Evolutionary conservation across 2,888 invertebrate species (phyloP).

Genomic region (Ennomos fuscantarius): DNA sequence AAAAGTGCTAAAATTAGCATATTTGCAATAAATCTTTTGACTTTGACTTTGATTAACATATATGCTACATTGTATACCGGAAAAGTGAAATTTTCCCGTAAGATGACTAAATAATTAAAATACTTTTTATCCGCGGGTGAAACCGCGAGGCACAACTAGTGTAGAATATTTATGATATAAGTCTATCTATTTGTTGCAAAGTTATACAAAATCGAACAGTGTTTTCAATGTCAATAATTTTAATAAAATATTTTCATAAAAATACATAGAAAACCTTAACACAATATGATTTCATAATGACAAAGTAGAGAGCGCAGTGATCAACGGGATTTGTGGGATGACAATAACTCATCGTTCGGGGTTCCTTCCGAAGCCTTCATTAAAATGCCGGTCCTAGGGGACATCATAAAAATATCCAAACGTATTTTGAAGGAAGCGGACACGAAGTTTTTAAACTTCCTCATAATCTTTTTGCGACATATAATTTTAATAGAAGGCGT

Average conservation of each 20-base stretch:
- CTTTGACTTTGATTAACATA: too few relatives aligned
- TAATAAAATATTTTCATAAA: constrained; percentile 1
- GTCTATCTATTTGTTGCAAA: too few relatives aligned
- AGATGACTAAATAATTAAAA: too few relatives aligned
- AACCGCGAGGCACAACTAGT: too few relatives aligned
- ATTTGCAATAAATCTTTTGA: too few relatives aligned
- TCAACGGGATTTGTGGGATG: constrained; percentile 59
- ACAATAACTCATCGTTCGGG: constrained; percentile 68
- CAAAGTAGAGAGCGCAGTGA: constrained; percentile 51
- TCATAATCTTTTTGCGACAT: constrained; percentile 13
- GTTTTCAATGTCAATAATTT: too few relatives aligned
- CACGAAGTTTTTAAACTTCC: constrained; percentile 17
- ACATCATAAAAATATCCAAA: constrained; percentile 61
- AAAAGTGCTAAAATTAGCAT: too few relatives aligned
- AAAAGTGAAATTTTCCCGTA: too few relatives aligned
- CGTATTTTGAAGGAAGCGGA: constrained; percentile 23
- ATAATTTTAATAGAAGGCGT: neutral
- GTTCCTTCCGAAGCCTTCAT: constrained; percentile 64
- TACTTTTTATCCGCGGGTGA: too few relatives aligned
- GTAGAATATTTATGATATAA: too few relatives aligned
- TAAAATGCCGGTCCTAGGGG: constrained; percentile 64
- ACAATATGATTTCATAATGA: constrained; percentile 35
- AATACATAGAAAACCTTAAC: constrained; percentile 21
- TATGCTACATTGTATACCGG: too few relatives aligned
- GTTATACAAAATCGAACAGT: too few relatives aligned